These are phyloP conservation scores for Ceratina calcarata DNA, from an alignment of 1,140 invertebrate genomes.

Conservation along the genomic window DNA sequence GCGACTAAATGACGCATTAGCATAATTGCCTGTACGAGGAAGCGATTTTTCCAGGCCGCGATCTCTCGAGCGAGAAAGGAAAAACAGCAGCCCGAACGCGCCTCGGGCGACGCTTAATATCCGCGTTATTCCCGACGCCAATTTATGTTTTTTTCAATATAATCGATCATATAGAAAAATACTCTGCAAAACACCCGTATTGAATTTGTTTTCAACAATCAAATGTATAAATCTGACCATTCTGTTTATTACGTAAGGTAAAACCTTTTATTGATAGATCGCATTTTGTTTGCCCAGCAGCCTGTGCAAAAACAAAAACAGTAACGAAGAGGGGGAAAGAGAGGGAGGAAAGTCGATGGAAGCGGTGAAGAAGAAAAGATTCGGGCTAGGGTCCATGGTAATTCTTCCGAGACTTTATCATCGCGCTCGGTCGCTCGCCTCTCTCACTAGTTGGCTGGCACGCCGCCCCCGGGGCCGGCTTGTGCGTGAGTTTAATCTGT, in stretches of 20 bases:
- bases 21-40: constrained; percentile 30
- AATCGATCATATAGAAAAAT: constrained; percentile 1
- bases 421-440: constrained; percentile 64
- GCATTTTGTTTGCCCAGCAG: not conserved
- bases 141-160: constrained; percentile 27
- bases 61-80: not conserved
- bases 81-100: not conserved
- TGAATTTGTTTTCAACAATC: not conserved
- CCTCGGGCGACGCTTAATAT: constrained; percentile 25
- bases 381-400: constrained; percentile 9
- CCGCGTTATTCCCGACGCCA: not conserved
- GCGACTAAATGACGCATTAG: constrained; percentile 22
- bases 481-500: constrained; percentile 80
- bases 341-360: not conserved
- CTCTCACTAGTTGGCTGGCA: constrained; percentile 79
- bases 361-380: constrained; percentile 35
- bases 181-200: not conserved
- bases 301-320: not conserved
- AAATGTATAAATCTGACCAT: too few species aligned
- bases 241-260: too few species aligned
- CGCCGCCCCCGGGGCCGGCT: constrained; percentile 71
- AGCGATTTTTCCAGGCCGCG: constrained; percentile 28
- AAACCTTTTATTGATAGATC: too few species aligned
- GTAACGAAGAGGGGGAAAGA: not conserved
- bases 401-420: constrained; percentile 66